Conservation (phyloP, 2,113 vertebrate genomes). For the Ploceus nigricollis region DNA sequence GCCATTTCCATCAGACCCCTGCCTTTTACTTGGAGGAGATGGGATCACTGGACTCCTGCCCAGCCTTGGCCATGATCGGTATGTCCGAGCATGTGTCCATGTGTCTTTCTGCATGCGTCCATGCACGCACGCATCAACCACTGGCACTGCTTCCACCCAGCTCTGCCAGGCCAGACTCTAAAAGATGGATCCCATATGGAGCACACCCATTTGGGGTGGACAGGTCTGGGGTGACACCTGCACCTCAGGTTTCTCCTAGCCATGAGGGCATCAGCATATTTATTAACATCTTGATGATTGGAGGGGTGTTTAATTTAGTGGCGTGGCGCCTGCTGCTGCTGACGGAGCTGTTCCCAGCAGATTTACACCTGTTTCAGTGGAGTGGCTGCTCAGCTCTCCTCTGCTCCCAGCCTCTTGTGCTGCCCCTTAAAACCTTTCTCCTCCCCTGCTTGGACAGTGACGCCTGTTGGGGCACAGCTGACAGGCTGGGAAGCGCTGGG, state of each 20-base stretch:
- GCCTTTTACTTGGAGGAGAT: background rate
- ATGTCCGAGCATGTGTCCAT: background rate
- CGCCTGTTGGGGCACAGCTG: background rate
- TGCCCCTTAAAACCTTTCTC: background rate
- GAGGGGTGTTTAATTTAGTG: conserved; percentile 22
- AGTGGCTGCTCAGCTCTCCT: background rate
- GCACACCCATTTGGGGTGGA: background rate
- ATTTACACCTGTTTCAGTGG: conserved; percentile 42
- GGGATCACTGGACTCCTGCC: background rate
- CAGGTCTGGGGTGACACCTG: background rate
- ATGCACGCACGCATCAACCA: rapidly evolving
- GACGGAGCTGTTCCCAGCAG: conserved; percentile 11
- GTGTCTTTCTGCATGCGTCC: background rate
- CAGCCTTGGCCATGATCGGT: background rate
- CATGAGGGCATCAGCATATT: background rate
- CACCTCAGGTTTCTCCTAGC: background rate
- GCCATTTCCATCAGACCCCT: background rate
- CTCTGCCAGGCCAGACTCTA: rapidly evolving
- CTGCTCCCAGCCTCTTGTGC: rapidly evolving
- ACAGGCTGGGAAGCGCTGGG: background rate
- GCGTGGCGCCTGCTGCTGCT: background rate
- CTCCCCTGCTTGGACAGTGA: background rate
- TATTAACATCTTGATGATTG: background rate
- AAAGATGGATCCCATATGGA: background rate
- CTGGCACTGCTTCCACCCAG: background rate